Base-by-base conservation (phyloP, 2,888 invertebrate species). In the Andrena fulva region DNA sequence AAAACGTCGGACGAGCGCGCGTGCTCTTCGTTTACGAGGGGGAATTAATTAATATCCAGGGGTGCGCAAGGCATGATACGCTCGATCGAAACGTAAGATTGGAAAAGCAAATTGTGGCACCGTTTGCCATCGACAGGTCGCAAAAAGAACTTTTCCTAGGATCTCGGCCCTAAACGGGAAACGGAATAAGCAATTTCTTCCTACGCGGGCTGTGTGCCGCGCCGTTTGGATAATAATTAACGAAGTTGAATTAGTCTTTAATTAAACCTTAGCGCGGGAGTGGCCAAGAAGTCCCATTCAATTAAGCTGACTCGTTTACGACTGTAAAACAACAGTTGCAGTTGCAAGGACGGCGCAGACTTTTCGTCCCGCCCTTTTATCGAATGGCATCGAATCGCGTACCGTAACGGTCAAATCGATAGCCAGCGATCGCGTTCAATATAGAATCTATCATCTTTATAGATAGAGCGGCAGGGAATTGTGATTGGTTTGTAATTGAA, bases 161-260 rank as follows among this genome's bases (percentile, higher is more conserved):
- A 56, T n/a, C 35, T 42, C 54, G n/a, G 33, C 33, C 33, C 52
- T 27, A 52, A 24, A 4, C n/a, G n/a, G 24, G 31, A 48, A 73
- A 69, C 27, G 68, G 72, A 64, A 81, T 54, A 60, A 60, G 59
- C 27, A 74, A 74, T 74, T 70, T 54, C 73, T 66, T 66, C 24
- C 24, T 48, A 24, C n/a, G n/a, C 10, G 27, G n/a, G 6, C 27
- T 31, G 56, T 59, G 29, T 42, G 60, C 35, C 29, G 33, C 60
- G 6, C 27, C 42, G 31, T 2, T 80, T 54, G 27, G 27, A 62
- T 56, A 50, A 80, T 62, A 80, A 81, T 81, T 81, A 81, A 80
- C 81, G 70, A 80, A 62, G 66, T 80, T 80, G 69, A 66, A 80
- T 81, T 67, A 67, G 66, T 66, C 31, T 52, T 59, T 69, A 66